Evolutionary conservation across 2,888 invertebrate species (phyloP), one percentile per base, ranked within the genome.

Genomic region (Andricus curvator): DNA sequence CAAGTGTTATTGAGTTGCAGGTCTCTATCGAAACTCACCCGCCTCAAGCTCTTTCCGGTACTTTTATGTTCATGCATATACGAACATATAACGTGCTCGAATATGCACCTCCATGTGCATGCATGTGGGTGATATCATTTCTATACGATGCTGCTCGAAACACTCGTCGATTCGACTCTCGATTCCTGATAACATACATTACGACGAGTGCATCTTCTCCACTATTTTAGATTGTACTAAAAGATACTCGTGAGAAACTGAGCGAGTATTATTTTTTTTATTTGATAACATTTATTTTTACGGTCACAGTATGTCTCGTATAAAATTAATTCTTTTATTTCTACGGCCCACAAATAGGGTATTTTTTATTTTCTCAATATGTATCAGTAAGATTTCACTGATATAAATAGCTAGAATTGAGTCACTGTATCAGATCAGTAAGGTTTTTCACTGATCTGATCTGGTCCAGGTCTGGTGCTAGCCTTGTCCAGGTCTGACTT

Each of bases 1-100:
- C 74, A 80, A 80, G 74, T 82, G 79, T 80, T 82, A 86, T 85
- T 81, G 80, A 85, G 84, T 81, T 81, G 81, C 84, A 77, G 78
- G 68, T 66, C 78, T 80, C 82, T 83, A 81, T 82, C 85, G 84
- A 83, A 80, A 85, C 82, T 70, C 74, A 80, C 66, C 79, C 62
- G 68, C 81, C 82, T 79, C 81, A 78, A 80, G 80, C 81, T 81
- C 77, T 51, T 78, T 81, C 77, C 79, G 22, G 37, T 78, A 60
- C 48, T 77, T 48, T 64, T 79, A 65, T 68, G 25, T 4, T 22
- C 62, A 62, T 25, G 25, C 62, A 62, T 62, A 62, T 15, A 29
- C 6, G 62, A 25, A 25, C 25, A 62, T 15, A 62, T 29, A 25
- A 62, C 25, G 62, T 62, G 62, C 62, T 62, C 17, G 25, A 29